Evolutionary conservation across 2,888 invertebrate species (phyloP).

Genomic region (Calliphora vomitoria): DNA sequence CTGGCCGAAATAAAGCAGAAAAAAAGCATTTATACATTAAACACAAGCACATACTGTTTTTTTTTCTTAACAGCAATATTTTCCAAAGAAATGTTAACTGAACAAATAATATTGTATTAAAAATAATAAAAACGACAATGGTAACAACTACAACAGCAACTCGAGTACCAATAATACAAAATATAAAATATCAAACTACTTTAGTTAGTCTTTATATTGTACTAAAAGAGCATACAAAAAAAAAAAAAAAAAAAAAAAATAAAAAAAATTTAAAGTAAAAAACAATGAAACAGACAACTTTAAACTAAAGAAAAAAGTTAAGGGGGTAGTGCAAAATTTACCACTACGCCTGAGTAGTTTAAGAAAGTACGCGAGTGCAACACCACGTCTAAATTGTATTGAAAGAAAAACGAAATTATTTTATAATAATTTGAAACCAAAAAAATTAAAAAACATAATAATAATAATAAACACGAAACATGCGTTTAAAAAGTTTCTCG

Average conservation of each 20-base stretch:
- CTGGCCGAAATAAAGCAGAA: constrained; percentile 37
- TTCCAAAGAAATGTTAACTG: constrained; percentile 8
- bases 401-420: background rate
- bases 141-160: constrained; percentile 9
- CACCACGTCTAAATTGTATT: constrained; percentile 43
- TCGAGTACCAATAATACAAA: constrained; percentile 3
- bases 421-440: background rate
- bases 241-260: constrained; percentile 7
- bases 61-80: constrained; percentile 15
- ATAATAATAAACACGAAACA: background rate
- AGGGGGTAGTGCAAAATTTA: constrained; percentile 49
- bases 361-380: constrained; percentile 54
- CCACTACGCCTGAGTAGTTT: constrained; percentile 64
- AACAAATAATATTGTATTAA: background rate
- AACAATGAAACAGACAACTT: constrained; percentile 28
- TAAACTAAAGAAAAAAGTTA: constrained; percentile 20
- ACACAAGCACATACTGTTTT: constrained; percentile 4
- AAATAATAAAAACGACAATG: constrained; percentile 3
- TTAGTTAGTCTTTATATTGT: background rate
- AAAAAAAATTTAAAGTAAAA: constrained; percentile 1
- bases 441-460: background rate
- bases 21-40: background rate
- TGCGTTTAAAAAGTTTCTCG: constrained; percentile 8
- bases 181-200: constrained; percentile 19
- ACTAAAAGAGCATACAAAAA: background rate